A percentile compares a stretch with the other conserved stretches of the same genome.
phyloP scores from a whole-genome alignment of 2,888 invertebrate genomes.

The Macrophya annulata region DNA sequence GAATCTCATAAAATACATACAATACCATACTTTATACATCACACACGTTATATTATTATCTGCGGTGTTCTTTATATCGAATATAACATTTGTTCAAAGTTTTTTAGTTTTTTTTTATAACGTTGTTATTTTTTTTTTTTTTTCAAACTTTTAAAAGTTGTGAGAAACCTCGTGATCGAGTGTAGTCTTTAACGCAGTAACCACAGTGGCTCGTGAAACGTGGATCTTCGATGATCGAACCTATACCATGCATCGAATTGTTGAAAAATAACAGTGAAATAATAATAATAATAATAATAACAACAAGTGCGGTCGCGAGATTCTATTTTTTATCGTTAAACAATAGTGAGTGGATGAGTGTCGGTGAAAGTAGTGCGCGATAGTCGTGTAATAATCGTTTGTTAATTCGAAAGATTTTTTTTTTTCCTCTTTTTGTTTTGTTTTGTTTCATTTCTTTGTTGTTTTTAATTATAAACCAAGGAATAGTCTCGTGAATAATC shows the following conservation, averaged over 20 bases:
- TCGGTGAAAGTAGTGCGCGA: slow-evolving; percentile 24
- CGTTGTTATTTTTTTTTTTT: too few relatives aligned
- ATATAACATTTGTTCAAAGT: background rate
- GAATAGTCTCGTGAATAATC: slow-evolving; percentile 1
- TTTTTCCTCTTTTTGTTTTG: background rate
- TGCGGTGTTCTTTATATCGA: background rate
- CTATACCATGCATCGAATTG: background rate
- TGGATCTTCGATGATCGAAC: slow-evolving; percentile 7
- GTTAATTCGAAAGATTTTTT: background rate
- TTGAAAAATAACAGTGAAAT: background rate
- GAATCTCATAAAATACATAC: slow-evolving; percentile 2
- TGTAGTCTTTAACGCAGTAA: background rate
- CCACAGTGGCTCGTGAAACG: slow-evolving; percentile 23
- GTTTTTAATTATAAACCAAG: background rate
- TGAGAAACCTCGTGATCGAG: background rate
- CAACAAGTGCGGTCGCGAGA: background rate
- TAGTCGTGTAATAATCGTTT: slow-evolving; percentile 12
- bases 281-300: background rate
- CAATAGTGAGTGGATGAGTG: background rate
- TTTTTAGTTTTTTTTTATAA: too few relatives aligned
- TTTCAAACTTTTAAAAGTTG: background rate
- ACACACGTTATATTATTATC: background rate
- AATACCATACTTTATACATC: background rate
- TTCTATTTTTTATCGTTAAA: background rate
- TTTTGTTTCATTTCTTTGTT: background rate